A percentile compares a stretch with the other conserved stretches of the same genome.
Evolutionary conservation across 2,113 vertebrate genomes (phyloP).

Genomic region (Chroicocephalus ridibundus): DNA sequence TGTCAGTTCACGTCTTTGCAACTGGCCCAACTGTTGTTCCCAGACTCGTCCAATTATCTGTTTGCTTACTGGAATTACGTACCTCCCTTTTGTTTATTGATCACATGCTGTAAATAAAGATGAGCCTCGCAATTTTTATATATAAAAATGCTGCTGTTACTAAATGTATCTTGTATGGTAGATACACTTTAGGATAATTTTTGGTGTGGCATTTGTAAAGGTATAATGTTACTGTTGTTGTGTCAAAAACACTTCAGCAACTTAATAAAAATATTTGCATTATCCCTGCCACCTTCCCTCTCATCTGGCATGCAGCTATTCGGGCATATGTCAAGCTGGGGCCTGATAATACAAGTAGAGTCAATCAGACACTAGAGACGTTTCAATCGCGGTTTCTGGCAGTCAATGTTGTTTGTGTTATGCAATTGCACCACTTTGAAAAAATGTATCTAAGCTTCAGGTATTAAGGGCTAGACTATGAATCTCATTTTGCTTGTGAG

Average conservation of each 20-base stretch:
- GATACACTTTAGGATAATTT: neutral
- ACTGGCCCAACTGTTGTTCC: neutral
- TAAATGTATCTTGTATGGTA: neutral
- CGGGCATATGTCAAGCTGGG: conserved; percentile 6
- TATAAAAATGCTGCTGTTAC: neutral
- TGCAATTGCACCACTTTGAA: conserved; percentile 12
- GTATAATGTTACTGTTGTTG: neutral
- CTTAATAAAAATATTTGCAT: conserved; percentile 14
- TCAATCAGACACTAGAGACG: neutral
- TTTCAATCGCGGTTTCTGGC: conserved; percentile 25
- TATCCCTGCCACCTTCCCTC: neutral
- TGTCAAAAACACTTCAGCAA: conserved; percentile 21
- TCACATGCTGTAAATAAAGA: neutral
- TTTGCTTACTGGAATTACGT: neutral
- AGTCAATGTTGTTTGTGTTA: neutral
- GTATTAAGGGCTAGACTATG: neutral
- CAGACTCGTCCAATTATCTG: neutral
- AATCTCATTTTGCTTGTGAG: neutral
- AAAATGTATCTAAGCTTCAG: neutral
- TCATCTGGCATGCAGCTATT: conserved; percentile 10
- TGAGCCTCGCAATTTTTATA: neutral
- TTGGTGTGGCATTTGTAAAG: neutral
- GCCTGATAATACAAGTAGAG: conserved; percentile 46
- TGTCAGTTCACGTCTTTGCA: conserved; percentile 32
- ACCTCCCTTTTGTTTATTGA: neutral